A percentile compares a stretch with the other conserved stretches of the same genome.
Conservation (phyloP, 1,140 invertebrate species). For the Atopsyche davidsoni region DNA sequence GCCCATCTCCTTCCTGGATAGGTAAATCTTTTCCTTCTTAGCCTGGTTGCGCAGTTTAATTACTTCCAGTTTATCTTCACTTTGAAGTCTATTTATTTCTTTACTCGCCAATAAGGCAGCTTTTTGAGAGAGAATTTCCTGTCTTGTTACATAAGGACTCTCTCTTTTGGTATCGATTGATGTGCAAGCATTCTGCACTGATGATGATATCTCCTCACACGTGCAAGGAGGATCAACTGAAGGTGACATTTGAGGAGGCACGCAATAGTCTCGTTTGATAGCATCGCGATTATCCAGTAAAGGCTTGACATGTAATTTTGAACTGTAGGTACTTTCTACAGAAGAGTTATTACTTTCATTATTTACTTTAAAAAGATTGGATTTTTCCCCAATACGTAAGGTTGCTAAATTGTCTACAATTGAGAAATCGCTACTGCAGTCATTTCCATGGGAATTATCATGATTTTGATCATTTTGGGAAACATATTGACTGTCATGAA, state of each 20-base stretch:
- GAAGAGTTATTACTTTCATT: constrained; percentile 33
- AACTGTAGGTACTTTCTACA: constrained; percentile 38
- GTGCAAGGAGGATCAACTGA: constrained; percentile 9
- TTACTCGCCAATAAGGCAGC: constrained; percentile 40
- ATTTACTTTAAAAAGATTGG: constrained; percentile 6
- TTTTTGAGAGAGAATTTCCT: constrained; percentile 49
- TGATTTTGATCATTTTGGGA: constrained; percentile 6
- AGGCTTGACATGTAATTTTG: constrained; percentile 15
- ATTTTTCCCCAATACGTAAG: constrained; percentile 17
- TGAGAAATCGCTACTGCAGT: constrained; percentile 4
- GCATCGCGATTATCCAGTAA: constrained; percentile 1
- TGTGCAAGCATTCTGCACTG: constrained; percentile 17
- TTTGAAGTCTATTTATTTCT: constrained; percentile 34
- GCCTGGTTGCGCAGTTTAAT: constrained; percentile 48
- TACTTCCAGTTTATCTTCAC: constrained; percentile 47
- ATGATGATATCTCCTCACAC: constrained; percentile 27
- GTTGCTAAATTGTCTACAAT: constrained; percentile 15
- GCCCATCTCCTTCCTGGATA: constrained; percentile 39
- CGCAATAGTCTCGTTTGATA: too few species aligned
- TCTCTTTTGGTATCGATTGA: constrained; percentile 36
- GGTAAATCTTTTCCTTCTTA: constrained; percentile 48
- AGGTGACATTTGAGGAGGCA: too few species aligned
- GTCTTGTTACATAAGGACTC: constrained; percentile 46
- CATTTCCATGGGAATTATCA: constrained; percentile 4
- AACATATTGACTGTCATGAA: not conserved